Evolutionary conservation across 2,888 invertebrate genomes (phyloP).

Genomic region (Agrotis exclamationis): DNA sequence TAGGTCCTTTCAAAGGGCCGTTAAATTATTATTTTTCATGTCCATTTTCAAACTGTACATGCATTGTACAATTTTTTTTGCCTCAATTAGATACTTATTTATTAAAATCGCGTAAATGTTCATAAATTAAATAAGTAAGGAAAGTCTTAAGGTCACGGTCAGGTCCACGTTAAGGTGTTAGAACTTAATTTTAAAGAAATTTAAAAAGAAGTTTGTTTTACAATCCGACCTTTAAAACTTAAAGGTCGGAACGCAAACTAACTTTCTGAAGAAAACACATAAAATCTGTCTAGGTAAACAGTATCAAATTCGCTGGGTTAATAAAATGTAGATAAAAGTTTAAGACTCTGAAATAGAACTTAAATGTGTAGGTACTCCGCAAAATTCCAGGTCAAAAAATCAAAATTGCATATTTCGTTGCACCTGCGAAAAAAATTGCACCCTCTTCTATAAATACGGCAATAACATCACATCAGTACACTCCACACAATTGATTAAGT

Average conservation of each 20-base stretch:
- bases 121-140: constrained; percentile 5
- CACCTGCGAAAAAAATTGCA: too few relatives aligned
- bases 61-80: too few relatives aligned
- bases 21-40: too few relatives aligned
- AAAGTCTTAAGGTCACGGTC: constrained; percentile 28
- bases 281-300: background rate
- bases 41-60: constrained; percentile 27
- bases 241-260: background rate
- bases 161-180: constrained; percentile 22
- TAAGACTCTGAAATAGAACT: background rate
- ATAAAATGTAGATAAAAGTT: background rate
- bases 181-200: constrained; percentile 42
- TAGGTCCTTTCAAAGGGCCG: too few relatives aligned
- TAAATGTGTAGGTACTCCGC: too few relatives aligned
- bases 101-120: background rate
- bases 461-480: too few relatives aligned
- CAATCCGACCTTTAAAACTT: constrained; percentile 19
- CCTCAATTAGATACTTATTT: background rate
- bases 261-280: background rate
- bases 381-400: background rate
- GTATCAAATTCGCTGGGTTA: background rate
- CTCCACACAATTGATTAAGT: too few relatives aligned
- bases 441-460: too few relatives aligned
- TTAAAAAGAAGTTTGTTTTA: constrained; percentile 38
- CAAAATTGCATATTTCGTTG: too few relatives aligned